Evolutionary conservation across 2,797 vertebrate genomes (phyloP), one percentile per base, ranked within the genome.

Genomic region (Tinamus major): DNA sequence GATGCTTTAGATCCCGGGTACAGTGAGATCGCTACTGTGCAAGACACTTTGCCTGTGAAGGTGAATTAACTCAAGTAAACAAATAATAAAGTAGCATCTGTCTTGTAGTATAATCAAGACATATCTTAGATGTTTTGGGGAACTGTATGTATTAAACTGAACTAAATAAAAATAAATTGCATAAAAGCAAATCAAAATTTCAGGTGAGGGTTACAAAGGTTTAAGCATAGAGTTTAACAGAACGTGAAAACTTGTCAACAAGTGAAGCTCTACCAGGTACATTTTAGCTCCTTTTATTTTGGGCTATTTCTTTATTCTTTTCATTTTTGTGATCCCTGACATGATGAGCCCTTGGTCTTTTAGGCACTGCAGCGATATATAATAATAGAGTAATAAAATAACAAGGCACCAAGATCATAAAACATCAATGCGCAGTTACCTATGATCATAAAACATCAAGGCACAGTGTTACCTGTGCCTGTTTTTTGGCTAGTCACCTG

Each of bases 51-150:
- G 20, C 6, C 2, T 81, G 56, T 3, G 33, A 79, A 92, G 64
- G 20, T 85, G 26, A 82, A 55, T 70, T 67, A 53, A 21, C 68
- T 44, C 81, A 67, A 89, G 21, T 39, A 74, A 53, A 82, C 18
- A 53, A 63, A 48, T 77, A 70, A 63, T 24, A 75, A 35, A 84
- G 79, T 39, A 42, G 35, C 5, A 8, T 69, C 39, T 78, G 33
- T 74, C 51, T 77, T 88, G n/a, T 79, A 86, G 27, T 9, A 6
- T 93, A 56, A 69, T 51, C 58, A 37, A 84, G 55, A 74, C 14
- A 56, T 75, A 37, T 31, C 61, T 72, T 46, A 64, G 13, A 8
- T 35, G 2, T 9, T 72, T 87, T 61, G 77, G 13, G 9, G 7
- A 74, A 61, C 37, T 53, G 41, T 44, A 10, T 48, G 29, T 58